These are phyloP conservation scores for Euzophera pinguis DNA, from an alignment of 2,888 invertebrate genomes.

Conservation along the genomic window DNA sequence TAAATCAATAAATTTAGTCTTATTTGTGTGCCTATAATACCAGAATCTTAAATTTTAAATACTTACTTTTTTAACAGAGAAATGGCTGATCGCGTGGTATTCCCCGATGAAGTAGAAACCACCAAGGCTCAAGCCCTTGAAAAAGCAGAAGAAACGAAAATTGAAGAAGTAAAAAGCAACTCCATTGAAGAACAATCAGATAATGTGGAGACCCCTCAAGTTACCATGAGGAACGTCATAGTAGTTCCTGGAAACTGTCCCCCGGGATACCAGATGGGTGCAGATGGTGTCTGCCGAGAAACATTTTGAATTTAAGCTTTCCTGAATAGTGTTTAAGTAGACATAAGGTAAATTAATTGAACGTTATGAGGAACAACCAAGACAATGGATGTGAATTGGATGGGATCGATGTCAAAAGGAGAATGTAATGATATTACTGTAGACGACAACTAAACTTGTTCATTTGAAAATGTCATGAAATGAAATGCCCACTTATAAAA, in stretches of 20 bases:
- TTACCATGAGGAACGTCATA: constrained; percentile 18
- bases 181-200: constrained; percentile 1
- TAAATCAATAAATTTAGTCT: too few species aligned
- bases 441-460: too few species aligned
- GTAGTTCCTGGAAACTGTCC: constrained; percentile 24
- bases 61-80: not conserved
- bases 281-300: constrained; percentile 23
- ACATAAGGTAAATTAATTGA: not conserved
- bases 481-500: too few species aligned
- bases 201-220: not conserved
- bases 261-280: constrained; percentile 3
- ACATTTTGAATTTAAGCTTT: not conserved
- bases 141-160: constrained; percentile 3
- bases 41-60: too few species aligned
- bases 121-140: constrained; percentile 3
- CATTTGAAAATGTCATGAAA: too few species aligned
- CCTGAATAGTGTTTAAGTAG: not conserved
- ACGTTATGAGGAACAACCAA: not conserved
- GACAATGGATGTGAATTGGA: not conserved
- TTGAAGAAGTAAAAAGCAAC: not conserved
- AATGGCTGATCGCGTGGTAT: constrained; percentile 17
- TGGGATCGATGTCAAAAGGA: not conserved
- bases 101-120: constrained; percentile 16
- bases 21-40: not conserved
- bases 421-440: too few species aligned